phyloP scores from a whole-genome alignment of 2,888 invertebrate species.

The Melanostoma scalare region DNA sequence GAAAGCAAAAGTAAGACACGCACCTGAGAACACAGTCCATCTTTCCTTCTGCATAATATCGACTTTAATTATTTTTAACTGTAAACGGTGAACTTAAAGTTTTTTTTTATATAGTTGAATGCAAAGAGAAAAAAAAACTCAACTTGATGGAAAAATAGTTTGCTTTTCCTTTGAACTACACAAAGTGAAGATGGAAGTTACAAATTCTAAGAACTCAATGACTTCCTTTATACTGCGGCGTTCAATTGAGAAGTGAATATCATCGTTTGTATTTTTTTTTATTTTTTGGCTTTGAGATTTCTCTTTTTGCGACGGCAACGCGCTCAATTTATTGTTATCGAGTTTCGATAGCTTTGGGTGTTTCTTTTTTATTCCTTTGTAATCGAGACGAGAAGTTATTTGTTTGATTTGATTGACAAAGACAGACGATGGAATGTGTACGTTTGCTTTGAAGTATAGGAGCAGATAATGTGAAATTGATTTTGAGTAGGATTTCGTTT shows the following conservation, averaged over 20 bases:
- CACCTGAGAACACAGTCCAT: conserved; percentile 40
- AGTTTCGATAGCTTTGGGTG: conserved; percentile 46
- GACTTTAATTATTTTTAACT: conserved; percentile 70
- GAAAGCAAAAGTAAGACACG: conserved; percentile 4
- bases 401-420: conserved; percentile 64
- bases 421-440: conserved; percentile 26
- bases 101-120: conserved; percentile 27
- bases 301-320: conserved; percentile 34
- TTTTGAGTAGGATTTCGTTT: conserved; percentile 30
- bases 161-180: neutral
- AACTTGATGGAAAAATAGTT: conserved; percentile 12
- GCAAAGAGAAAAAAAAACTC: neutral
- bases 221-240: conserved; percentile 17
- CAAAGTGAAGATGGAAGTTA: conserved; percentile 6
- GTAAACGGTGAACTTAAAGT: conserved; percentile 66
- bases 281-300: neutral
- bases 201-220: conserved; percentile 49
- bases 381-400: conserved; percentile 54
- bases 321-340: conserved; percentile 65
- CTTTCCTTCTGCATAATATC: conserved; percentile 28
- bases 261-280: conserved; percentile 47
- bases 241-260: conserved; percentile 45
- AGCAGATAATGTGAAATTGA: conserved; percentile 35
- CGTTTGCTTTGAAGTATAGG: conserved; percentile 27
- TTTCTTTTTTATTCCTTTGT: conserved; percentile 25